Base-by-base conservation (phyloP, 2,888 invertebrate species). In the Alsophila aescularia region DNA sequence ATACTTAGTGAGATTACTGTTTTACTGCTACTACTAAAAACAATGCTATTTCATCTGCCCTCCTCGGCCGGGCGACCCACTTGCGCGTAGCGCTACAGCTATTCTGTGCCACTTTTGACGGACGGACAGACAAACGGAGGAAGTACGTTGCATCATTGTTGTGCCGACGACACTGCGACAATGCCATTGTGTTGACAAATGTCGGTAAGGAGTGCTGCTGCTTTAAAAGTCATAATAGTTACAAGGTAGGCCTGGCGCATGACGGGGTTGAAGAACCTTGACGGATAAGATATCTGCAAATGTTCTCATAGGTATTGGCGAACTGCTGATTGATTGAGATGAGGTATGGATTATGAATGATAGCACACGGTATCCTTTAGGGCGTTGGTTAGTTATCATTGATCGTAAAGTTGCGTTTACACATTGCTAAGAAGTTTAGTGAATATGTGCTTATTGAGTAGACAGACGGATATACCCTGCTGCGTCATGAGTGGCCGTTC, bases 111-210 rank as follows among this genome's bases (percentile, higher is more conserved):
- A 5, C 24, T n/a, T n/a, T n/a, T 41, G 51, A 40, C 54, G 14
- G 44, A 52, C 52, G 4, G 29, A 45, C 50, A 39, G 48, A 58
- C 61, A 61, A 57, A 49, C 57, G 54, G 49, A 57, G 60, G 58
- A 61, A 58, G 55, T 48, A 8, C 27, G 24, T 50, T 58, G 58
- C 47, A 31, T 50, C 58, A 58, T 36, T 50, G 43, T 55, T 48
- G 41, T 50, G 44, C 8, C 37, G 49, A 43, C 43, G 53, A 43
- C 53, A 53, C n/a, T 15, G 13, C 18, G 29, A 47, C 47, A 45
- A 45, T 13, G 27, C 31, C 31, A 55, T 50, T 50, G 40, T 50
- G 34, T 35, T 50, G 39, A 27, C 32, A 41, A 54, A 48, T 16
- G 48, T 32, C 34, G 42, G 37, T 29, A 36, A 32, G 6, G 35